These are phyloP conservation scores for Sphyrna mokarran DNA, from an alignment of 2,113 vertebrate species.

Conservation along the genomic window DNA sequence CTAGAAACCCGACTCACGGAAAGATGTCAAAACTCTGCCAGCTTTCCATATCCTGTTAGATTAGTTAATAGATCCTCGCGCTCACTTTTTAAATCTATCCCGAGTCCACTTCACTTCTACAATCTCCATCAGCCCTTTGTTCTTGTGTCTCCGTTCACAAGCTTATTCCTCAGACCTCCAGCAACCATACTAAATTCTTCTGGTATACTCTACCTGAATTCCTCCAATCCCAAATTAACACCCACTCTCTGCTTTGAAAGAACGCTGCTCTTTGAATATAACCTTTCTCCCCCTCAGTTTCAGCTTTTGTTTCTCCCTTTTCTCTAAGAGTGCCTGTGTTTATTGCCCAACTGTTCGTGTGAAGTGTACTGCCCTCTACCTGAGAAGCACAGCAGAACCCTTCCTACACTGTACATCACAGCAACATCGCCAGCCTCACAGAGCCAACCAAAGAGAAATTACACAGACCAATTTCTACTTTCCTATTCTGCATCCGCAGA, in stretches of 20 bases:
- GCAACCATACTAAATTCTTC: neutral
- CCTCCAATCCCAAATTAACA: neutral
- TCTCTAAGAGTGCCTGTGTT: neutral
- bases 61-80: neutral
- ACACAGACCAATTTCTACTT: neutral
- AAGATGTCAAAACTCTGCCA: neutral
- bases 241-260: neutral
- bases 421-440: neutral
- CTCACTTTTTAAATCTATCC: neutral
- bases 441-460: neutral
- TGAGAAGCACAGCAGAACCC: neutral
- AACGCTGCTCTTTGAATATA: neutral
- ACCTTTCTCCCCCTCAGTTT: neutral
- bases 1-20: neutral
- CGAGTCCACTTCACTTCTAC: neutral
- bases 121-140: neutral
- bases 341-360: neutral
- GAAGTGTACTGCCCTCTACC: neutral
- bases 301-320: neutral
- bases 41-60: neutral
- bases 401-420: neutral
- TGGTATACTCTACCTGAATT: neutral
- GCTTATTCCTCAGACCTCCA: neutral
- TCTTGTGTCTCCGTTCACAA: neutral
- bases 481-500: neutral